Conservation (phyloP, 2,888 invertebrate genomes). For the Ochlodes sylvanus region DNA sequence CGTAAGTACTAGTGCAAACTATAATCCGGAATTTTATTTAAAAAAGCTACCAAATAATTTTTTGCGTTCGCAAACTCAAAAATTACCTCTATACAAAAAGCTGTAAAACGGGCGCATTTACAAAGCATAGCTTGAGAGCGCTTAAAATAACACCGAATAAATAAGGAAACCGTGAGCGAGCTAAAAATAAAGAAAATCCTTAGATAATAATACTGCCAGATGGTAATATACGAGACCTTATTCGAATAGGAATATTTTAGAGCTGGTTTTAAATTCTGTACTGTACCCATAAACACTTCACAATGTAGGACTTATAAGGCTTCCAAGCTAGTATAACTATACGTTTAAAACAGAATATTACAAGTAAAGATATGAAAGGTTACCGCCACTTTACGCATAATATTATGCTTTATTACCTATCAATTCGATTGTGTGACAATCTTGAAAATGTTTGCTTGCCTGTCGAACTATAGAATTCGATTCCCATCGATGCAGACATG, state of each 20-base stretch:
- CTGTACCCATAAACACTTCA: conserved; percentile 7
- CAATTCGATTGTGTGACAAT: too few relatives aligned
- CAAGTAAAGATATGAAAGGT: too few relatives aligned
- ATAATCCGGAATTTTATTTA: neutral
- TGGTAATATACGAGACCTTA: conserved; percentile 17
- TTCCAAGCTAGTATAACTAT: neutral
- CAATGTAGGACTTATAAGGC: neutral
- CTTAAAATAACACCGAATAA: conserved; percentile 27
- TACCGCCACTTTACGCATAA: too few relatives aligned
- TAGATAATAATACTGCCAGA: conserved; percentile 29
- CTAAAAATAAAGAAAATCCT: conserved; percentile 13
- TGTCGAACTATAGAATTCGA: too few relatives aligned
- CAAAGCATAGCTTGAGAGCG: conserved; percentile 16
- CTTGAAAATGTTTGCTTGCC: too few relatives aligned
- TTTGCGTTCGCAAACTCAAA: conserved; percentile 12
- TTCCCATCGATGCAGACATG: too few relatives aligned
- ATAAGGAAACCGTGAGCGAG: conserved; percentile 15
- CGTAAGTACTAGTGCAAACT: too few relatives aligned
- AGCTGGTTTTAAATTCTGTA: conserved; percentile 2
- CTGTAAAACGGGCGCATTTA: conserved; percentile 14
- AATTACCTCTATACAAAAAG: conserved; percentile 23
- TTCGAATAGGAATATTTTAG: conserved; percentile 11
- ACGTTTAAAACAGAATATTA: too few relatives aligned
- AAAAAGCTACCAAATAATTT: neutral
- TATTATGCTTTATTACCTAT: too few relatives aligned